These are phyloP conservation scores for Hippocampus zosterae DNA, from an alignment of 2,113 vertebrate genomes.

Conservation along the genomic window DNA sequence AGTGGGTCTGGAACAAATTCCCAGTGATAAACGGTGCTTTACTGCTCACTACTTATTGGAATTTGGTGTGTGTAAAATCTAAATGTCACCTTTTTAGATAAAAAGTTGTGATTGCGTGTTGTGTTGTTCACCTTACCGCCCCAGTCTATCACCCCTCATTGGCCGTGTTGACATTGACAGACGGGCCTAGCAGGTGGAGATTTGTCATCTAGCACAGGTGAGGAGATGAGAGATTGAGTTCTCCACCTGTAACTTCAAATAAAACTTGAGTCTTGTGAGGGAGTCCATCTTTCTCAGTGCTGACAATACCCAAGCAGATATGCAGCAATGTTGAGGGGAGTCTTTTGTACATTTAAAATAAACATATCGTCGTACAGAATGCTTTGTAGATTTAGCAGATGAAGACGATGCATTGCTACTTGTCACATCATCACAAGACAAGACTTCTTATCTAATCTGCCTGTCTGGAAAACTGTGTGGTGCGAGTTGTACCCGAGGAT, in stretches of 20 bases:
- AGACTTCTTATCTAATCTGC: slow-evolving; percentile 60
- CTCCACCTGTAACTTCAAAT: slow-evolving; percentile 61
- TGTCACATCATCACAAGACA: slow-evolving; percentile 55
- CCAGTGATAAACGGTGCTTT: too few relatives aligned
- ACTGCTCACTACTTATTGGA: too few relatives aligned
- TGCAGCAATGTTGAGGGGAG: slow-evolving; percentile 27
- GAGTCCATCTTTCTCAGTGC: slow-evolving; percentile 29
- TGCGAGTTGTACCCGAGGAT: slow-evolving; percentile 40
- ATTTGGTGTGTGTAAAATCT: not conserved
- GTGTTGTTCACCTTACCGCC: not conserved
- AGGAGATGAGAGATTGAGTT: slow-evolving; percentile 44
- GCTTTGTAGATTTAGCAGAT: slow-evolving; percentile 38
- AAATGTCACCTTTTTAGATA: not conserved
- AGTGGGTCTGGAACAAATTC: too few relatives aligned
- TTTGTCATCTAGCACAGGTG: slow-evolving; percentile 43
- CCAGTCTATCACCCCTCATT: slow-evolving; percentile 4
- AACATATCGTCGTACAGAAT: slow-evolving; percentile 43
- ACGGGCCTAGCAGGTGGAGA: slow-evolving; percentile 33
- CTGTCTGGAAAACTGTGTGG: slow-evolving; percentile 54
- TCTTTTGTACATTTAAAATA: slow-evolving; percentile 31
- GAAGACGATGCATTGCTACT: slow-evolving; percentile 37
- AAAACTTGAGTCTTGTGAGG: slow-evolving; percentile 23
- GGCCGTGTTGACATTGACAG: slow-evolving; percentile 39
- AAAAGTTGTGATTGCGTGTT: not conserved
- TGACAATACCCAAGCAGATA: slow-evolving; percentile 32